These are phyloP conservation scores for Troides helena DNA, from an alignment of 2,888 invertebrate species.

Conservation along the genomic window DNA sequence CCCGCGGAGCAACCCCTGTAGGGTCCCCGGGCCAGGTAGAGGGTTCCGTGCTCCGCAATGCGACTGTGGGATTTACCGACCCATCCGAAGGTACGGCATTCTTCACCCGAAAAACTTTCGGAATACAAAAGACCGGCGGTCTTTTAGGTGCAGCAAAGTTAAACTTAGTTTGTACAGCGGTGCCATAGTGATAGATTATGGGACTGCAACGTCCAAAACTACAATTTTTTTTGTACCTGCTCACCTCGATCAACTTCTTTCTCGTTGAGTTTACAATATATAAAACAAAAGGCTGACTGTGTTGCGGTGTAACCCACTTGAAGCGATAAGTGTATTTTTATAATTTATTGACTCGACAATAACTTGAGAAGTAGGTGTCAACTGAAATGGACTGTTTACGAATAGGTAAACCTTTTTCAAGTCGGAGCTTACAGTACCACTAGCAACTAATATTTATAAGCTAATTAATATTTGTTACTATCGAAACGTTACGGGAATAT, in stretches of 20 bases:
- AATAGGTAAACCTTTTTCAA: slow-evolving; percentile 14
- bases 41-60: slow-evolving; percentile 50
- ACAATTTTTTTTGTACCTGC: slow-evolving; percentile 18
- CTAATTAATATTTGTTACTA: neutral
- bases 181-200: slow-evolving; percentile 16
- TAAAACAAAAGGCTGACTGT: slow-evolving; percentile 17
- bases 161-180: slow-evolving; percentile 25
- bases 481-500: too few species aligned
- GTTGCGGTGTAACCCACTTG: slow-evolving; percentile 5
- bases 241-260: slow-evolving; percentile 19
- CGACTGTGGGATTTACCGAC: slow-evolving; percentile 58
- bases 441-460: neutral
- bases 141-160: slow-evolving; percentile 24
- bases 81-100: slow-evolving; percentile 47
- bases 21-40: slow-evolving; percentile 63
- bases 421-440: slow-evolving; percentile 8
- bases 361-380: slow-evolving; percentile 1
- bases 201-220: neutral
- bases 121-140: slow-evolving; percentile 38
- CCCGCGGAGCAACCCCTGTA: slow-evolving; percentile 61
- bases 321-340: slow-evolving; percentile 1
- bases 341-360: slow-evolving; percentile 18
- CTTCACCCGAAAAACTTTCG: slow-evolving; percentile 44
- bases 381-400: neutral
- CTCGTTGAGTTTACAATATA: neutral